Conservation (phyloP, 1,140 invertebrate species). For the Macrosteles quadrilineatus region DNA sequence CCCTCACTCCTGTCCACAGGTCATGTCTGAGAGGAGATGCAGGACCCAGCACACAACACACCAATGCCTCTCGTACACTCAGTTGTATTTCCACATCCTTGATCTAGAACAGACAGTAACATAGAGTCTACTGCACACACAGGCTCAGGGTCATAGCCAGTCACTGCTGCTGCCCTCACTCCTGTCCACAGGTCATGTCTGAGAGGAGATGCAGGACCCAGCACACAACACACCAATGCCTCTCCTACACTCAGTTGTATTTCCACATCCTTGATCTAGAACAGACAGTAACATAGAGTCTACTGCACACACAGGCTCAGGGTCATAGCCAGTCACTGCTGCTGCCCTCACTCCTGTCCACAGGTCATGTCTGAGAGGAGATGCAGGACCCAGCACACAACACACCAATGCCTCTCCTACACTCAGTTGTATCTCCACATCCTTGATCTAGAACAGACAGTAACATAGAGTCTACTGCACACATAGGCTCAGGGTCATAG, state of each 20-base stretch:
- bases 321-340: slow-evolving; percentile 57
- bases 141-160: slow-evolving; percentile 56
- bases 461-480: too few relatives aligned
- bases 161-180: slow-evolving; percentile 49
- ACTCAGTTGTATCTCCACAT: slow-evolving; percentile 80
- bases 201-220: slow-evolving; percentile 70
- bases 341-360: slow-evolving; percentile 57
- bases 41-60: slow-evolving; percentile 73
- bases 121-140: slow-evolving; percentile 60
- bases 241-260: slow-evolving; percentile 86
- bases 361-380: slow-evolving; percentile 68
- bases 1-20: slow-evolving; percentile 59
- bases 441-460: slow-evolving; percentile 75
- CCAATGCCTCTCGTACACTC: slow-evolving; percentile 82
- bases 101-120: too few relatives aligned
- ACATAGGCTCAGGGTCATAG: slow-evolving; percentile 54
- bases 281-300: too few relatives aligned
- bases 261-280: slow-evolving; percentile 78
- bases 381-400: slow-evolving; percentile 71
- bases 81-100: slow-evolving; percentile 84
- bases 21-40: slow-evolving; percentile 71
- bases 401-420: slow-evolving; percentile 86
- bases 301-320: slow-evolving; percentile 57
- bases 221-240: slow-evolving; percentile 77
- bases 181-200: slow-evolving; percentile 70